These are phyloP conservation scores for Trachelus troglodyta DNA, from an alignment of 2,888 invertebrate genomes.

Conservation along the genomic window DNA sequence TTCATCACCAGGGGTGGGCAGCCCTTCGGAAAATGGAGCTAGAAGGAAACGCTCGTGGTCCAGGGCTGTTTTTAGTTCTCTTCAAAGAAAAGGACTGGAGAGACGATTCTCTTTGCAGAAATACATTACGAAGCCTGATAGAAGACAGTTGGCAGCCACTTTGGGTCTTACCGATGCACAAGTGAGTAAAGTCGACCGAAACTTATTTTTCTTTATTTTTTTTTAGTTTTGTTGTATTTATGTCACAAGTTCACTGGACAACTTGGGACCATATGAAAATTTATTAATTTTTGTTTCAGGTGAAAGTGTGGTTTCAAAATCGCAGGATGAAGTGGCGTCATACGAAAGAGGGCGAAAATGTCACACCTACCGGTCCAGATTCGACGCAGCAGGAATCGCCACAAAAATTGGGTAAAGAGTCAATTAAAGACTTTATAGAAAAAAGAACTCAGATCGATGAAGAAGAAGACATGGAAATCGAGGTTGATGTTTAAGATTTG, in stretches of 20 bases:
- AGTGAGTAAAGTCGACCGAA: slow-evolving; percentile 66
- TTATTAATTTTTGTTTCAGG: slow-evolving; percentile 67
- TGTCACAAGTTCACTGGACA: not conserved
- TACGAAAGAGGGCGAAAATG: slow-evolving; percentile 72
- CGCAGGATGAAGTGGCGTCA: slow-evolving; percentile 91
- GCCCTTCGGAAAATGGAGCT: slow-evolving; percentile 70
- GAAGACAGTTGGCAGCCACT: slow-evolving; percentile 90
- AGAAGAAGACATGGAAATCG: slow-evolving; percentile 48
- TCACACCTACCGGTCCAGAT: slow-evolving; percentile 32
- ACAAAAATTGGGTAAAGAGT: slow-evolving; percentile 24
- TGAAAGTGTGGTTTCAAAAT: slow-evolving; percentile 95
- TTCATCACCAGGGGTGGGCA: slow-evolving; percentile 54
- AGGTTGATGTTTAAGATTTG: slow-evolving; percentile 46
- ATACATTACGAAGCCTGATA: slow-evolving; percentile 95
- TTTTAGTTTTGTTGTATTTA: slow-evolving; percentile 17
- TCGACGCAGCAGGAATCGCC: slow-evolving; percentile 41
- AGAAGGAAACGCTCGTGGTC: slow-evolving; percentile 95
- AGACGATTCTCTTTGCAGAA: slow-evolving; percentile 93
- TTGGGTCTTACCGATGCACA: slow-evolving; percentile 94
- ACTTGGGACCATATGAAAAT: not conserved
- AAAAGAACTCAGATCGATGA: slow-evolving; percentile 24
- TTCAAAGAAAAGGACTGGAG: slow-evolving; percentile 94
- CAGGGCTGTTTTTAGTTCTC: slow-evolving; percentile 92
- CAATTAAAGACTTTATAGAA: slow-evolving; percentile 7
- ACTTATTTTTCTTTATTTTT: slow-evolving; percentile 13